Percentiles rank a stretch among this genome's conserved stretches.
Conservation (phyloP, 2,888 invertebrate genomes). For the Hypena proboscidalis region DNA sequence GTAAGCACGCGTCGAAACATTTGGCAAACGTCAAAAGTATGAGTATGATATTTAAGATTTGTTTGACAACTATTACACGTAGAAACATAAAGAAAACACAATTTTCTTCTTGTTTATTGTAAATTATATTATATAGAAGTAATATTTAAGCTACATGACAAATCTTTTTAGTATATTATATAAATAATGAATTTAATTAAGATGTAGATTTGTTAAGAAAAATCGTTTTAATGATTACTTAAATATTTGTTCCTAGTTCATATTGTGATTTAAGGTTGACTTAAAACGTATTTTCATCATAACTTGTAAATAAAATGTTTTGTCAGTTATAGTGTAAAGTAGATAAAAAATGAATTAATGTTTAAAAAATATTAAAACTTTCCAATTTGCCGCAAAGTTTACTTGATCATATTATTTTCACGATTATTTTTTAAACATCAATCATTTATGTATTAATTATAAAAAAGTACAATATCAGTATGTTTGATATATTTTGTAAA, state of each 20-base stretch:
- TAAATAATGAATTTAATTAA: constrained; percentile 20
- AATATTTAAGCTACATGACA: constrained; percentile 43
- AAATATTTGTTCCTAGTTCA: constrained; percentile 64
- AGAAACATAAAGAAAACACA: constrained; percentile 8
- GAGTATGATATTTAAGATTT: constrained; percentile 8
- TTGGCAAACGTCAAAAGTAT: constrained; percentile 14
- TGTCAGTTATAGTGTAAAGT: constrained; percentile 49
- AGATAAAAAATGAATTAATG: constrained; percentile 39
- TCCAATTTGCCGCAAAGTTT: constrained; percentile 14
- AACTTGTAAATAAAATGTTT: constrained; percentile 44
- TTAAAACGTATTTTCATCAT: constrained; percentile 50
- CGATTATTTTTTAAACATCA: constrained; percentile 31
- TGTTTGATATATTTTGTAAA: constrained; percentile 31
- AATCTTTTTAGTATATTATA: constrained; percentile 31
- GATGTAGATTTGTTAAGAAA: constrained; percentile 41
- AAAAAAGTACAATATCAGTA: constrained; percentile 20
- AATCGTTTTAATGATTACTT: constrained; percentile 42
- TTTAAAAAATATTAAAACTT: constrained; percentile 33
- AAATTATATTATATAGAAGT: constrained; percentile 23
- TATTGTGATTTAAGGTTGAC: constrained; percentile 52
- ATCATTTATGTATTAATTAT: constrained; percentile 19
- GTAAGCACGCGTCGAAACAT: constrained; percentile 15
- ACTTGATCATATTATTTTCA: no score
- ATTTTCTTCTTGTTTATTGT: constrained; percentile 22
- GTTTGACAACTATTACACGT: constrained; percentile 11